Evolutionary conservation across 92 coral and sea anemone species (phyloP).

Genomic region (Montipora capitata): DNA sequence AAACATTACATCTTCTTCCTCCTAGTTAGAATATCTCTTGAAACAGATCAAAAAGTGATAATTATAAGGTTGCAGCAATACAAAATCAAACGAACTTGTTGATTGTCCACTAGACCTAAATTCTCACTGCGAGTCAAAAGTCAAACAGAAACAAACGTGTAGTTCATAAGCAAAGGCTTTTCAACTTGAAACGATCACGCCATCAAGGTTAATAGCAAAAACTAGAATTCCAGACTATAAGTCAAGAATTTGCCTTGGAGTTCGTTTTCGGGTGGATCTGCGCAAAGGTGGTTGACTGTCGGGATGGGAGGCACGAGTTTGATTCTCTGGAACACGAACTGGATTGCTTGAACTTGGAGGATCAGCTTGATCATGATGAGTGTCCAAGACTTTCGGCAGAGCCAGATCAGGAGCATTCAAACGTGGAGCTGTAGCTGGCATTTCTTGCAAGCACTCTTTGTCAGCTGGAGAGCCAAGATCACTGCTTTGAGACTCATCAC

Average conservation of each 20-base stretch:
- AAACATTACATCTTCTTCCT: constrained; percentile 27
- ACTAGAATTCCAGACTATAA: background rate
- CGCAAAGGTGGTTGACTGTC: constrained; percentile 1
- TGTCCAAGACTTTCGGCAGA: background rate
- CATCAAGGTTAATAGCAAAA: background rate
- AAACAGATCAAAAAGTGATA: background rate
- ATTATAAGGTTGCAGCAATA: background rate
- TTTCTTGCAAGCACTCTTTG: constrained; percentile 1
- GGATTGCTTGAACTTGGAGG: background rate
- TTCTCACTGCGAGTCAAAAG: too few species aligned
- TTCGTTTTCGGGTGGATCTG: constrained; percentile 33
- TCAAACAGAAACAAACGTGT: too few species aligned
- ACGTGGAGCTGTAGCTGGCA: background rate
- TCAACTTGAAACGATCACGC: background rate
- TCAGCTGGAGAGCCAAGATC: too few species aligned
- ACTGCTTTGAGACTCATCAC: too few species aligned
- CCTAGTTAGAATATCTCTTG: constrained; percentile 14
- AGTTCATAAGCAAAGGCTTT: too few species aligned
- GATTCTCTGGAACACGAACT: background rate
- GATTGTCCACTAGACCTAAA: background rate
- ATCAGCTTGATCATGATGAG: background rate
- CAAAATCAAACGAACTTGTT: background rate
- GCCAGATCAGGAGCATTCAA: background rate
- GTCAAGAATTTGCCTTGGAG: constrained; percentile 10
- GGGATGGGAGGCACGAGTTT: background rate